Percentiles rank a stretch among this genome's conserved stretches.
Evolutionary conservation across 1,140 invertebrate genomes (phyloP).

Genomic region (Bombus impatiens): DNA sequence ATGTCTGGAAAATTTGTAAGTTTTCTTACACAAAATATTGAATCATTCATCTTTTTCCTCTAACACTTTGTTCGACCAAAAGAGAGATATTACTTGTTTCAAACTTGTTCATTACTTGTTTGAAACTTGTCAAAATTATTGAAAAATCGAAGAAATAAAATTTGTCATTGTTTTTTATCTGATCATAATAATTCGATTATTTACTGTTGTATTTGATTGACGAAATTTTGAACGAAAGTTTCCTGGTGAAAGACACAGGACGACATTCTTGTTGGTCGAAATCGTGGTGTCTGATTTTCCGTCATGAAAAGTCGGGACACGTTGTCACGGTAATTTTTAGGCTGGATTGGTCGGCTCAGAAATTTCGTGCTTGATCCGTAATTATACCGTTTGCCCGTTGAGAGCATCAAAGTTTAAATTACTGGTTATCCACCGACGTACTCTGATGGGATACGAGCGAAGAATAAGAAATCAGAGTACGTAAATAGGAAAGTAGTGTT

Average conservation of each 20-base stretch:
- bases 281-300: not conserved
- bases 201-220: not conserved
- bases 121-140: too few species aligned
- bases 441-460: not conserved
- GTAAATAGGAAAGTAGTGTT: not conserved
- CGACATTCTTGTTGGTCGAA: not conserved
- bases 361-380: conserved; percentile 2
- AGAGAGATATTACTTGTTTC: too few species aligned
- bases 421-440: not conserved
- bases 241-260: not conserved
- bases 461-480: conserved; percentile 25
- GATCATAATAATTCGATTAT: not conserved
- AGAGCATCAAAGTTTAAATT: conserved; percentile 43
- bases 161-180: too few species aligned
- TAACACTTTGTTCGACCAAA: too few species aligned
- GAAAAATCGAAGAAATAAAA: too few species aligned
- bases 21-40: too few species aligned
- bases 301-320: conserved; percentile 15
- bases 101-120: too few species aligned
- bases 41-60: too few species aligned
- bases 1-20: too few species aligned
- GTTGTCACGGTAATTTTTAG: conserved; percentile 6
- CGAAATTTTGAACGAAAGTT: not conserved
- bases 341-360: conserved; percentile 9
- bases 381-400: not conserved